A percentile compares a stretch with the other conserved stretches of the same genome.
These are phyloP conservation scores for Lanistes nyassanus DNA, from an alignment of 1,140 invertebrate species.

Conservation along the genomic window DNA sequence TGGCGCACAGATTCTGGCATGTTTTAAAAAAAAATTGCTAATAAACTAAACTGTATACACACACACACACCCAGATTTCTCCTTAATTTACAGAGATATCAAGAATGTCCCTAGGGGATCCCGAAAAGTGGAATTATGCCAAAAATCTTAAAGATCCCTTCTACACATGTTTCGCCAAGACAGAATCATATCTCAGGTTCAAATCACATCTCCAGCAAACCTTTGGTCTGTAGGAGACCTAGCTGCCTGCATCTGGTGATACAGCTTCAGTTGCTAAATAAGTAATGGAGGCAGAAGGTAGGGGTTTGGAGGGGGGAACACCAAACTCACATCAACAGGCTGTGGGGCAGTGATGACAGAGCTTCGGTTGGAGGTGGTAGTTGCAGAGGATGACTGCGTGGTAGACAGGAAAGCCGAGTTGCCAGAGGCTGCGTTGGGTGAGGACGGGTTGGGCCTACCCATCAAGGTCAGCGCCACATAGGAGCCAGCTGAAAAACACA, in stretches of 20 bases:
- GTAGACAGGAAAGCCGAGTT: constrained; percentile 66
- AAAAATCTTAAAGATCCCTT: too few species aligned
- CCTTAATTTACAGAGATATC: too few species aligned
- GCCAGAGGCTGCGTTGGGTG: constrained; percentile 61
- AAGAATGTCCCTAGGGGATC: too few species aligned
- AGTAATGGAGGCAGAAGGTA: neutral
- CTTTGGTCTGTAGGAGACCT: too few species aligned
- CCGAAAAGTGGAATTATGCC: too few species aligned
- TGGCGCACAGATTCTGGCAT: too few species aligned
- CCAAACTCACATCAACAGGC: constrained; percentile 81
- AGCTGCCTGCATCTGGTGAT: too few species aligned
- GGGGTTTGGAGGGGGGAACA: neutral
- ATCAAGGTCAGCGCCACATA: constrained; percentile 70
- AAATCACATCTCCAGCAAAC: too few species aligned
- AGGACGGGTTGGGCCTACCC: constrained; percentile 54
- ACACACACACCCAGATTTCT: constrained; percentile 6
- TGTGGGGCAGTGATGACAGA: constrained; percentile 83
- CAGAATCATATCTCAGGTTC: too few species aligned
- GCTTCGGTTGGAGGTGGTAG: constrained; percentile 26
- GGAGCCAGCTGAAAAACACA: constrained; percentile 64
- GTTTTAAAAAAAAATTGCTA: too few species aligned
- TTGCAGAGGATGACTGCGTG: constrained; percentile 27
- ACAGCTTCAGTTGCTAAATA: too few species aligned
- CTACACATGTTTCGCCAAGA: too few species aligned
- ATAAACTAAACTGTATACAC: neutral